Evolutionary conservation across 2,888 invertebrate genomes (phyloP), one percentile per base, ranked within the genome.

Genomic region (Ptilodon capucinus): DNA sequence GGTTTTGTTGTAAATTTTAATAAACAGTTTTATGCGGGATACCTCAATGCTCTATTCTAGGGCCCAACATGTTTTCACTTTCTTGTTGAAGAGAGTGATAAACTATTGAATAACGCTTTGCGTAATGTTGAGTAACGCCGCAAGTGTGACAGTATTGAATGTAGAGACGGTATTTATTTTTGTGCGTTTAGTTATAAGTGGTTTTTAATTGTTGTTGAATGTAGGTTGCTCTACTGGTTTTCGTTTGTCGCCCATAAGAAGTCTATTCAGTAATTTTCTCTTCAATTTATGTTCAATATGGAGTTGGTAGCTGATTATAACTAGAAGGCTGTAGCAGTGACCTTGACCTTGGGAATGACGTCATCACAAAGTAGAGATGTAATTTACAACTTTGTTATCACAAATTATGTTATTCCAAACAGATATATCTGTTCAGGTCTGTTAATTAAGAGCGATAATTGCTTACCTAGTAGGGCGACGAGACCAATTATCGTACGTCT

Each of bases 1-100:
- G 63, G 86, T 85, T 52, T 60, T 90, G 40, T 54, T 80, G 64
- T 79, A 78, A 64, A 54, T 49, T 30, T 41, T n/a, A n/a, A 36
- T 23, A 19, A 34, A 42, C 23, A 36, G 36, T 32, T 42, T 11
- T 32, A 48, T 40, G 9, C 40, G 41, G 59, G 52, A 42, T 59
- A 40, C 42, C 38, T 13, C 44, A 42, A 36, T 52, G 57, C 44
- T 48, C 42, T 40, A 42, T 53, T n/a, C 16, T 44, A 13, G 35
- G 44, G 41, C 50, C 53, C 21, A 51, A 25, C 45, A 11, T 44
- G 60, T 57, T 63, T 49, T 54, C 47, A 42, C 56, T 50, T 48
- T 50, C 46, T 60, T 52, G 17, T 42, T 7, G 28, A 30, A 70
- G 62, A 64, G 53, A 65, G 54, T 38, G 54, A 54, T 47, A 41